These are phyloP conservation scores for Andrena chrysosceles DNA, from an alignment of 2,888 invertebrate genomes.

Conservation along the genomic window DNA sequence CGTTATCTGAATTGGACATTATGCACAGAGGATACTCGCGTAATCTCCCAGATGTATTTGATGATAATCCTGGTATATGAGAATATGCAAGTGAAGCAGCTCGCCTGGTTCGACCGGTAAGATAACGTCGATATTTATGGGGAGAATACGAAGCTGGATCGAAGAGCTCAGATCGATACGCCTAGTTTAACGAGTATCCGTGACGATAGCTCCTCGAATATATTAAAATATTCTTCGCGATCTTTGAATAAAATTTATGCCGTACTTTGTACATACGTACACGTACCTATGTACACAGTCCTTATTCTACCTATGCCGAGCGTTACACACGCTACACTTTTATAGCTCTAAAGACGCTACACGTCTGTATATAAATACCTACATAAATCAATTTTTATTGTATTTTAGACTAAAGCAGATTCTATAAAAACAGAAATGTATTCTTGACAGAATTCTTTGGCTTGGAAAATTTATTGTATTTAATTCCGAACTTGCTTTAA, in stretches of 20 bases:
- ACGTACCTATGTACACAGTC: too few relatives aligned
- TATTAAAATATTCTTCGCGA: not conserved
- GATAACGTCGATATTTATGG: constrained; percentile 15
- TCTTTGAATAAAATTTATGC: not conserved
- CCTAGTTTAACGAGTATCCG: not conserved
- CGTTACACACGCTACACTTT: too few relatives aligned
- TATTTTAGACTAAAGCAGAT: too few relatives aligned
- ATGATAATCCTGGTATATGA: constrained; percentile 28
- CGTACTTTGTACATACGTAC: not conserved
- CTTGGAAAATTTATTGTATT: too few relatives aligned
- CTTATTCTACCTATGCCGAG: too few relatives aligned
- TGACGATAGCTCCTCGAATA: not conserved
- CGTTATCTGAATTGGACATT: constrained; percentile 40
- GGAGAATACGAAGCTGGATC: not conserved
- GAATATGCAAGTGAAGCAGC: constrained; percentile 19
- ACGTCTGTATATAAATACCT: too few relatives aligned
- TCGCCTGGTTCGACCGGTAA: constrained; percentile 1
- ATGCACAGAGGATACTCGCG: constrained; percentile 25
- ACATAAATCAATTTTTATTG: too few relatives aligned
- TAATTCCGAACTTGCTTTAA: too few relatives aligned
- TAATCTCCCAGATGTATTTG: constrained; percentile 38
- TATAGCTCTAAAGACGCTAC: too few relatives aligned
- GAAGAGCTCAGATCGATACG: constrained; percentile 1
- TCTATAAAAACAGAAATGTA: too few relatives aligned
- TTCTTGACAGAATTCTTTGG: too few relatives aligned